Evolutionary conservation across 2,797 vertebrate genomes (phyloP).

Genomic region (Diplodus puntazzo): DNA sequence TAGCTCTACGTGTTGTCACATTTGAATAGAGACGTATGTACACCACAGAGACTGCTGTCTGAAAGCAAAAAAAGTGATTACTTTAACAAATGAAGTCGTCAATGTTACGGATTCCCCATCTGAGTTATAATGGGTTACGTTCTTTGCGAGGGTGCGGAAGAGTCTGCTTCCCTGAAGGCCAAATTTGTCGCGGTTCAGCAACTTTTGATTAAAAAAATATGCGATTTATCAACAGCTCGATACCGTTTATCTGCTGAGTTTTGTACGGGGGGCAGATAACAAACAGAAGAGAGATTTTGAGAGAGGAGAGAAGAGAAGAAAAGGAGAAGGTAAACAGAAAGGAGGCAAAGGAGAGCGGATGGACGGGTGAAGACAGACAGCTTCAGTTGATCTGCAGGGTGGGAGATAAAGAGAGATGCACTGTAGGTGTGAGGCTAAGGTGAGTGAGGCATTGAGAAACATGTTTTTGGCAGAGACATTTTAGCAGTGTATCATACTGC

Average conservation of each 20-base stretch:
- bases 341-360: constrained; percentile 41
- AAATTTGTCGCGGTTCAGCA: constrained; percentile 28
- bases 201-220: constrained; percentile 11
- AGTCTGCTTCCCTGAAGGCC: constrained; percentile 10
- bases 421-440: constrained; percentile 42
- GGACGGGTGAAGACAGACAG: constrained; percentile 45
- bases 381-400: constrained; percentile 56
- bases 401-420: constrained; percentile 43
- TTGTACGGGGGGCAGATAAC: constrained; percentile 14
- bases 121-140: not conserved
- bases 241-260: constrained; percentile 9
- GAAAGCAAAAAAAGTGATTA: not conserved
- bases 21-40: constrained; percentile 2
- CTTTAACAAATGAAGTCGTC: not conserved
- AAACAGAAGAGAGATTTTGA: constrained; percentile 10
- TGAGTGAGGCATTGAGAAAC: constrained; percentile 23
- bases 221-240: constrained; percentile 23
- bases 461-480: constrained; percentile 17
- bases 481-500: constrained; percentile 15
- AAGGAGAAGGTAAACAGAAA: constrained; percentile 22
- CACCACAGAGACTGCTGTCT: not conserved
- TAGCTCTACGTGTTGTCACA: constrained; percentile 12
- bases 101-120: not conserved
- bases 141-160: not conserved
- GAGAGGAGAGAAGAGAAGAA: not conserved